Conservation (phyloP, 2,113 vertebrate genomes). For the Cyphomyrus plagiostoma region DNA sequence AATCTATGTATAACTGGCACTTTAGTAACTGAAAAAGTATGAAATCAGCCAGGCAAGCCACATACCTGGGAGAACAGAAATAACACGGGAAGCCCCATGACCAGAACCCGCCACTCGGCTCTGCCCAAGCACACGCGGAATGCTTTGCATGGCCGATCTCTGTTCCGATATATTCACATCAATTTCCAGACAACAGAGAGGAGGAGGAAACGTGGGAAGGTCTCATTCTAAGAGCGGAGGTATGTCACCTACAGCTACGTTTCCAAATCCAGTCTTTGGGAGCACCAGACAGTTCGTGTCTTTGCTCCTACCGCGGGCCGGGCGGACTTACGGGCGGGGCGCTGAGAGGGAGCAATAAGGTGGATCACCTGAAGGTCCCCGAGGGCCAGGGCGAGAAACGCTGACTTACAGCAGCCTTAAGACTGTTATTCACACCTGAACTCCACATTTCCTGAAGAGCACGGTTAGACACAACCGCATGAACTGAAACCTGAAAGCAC, state of each 20-base stretch:
- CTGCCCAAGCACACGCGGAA: not conserved
- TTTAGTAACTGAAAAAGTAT: not conserved
- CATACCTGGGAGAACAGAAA: not conserved
- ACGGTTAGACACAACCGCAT: not conserved
- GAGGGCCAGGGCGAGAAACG: not conserved
- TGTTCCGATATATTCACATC: not conserved
- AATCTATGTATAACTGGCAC: not conserved
- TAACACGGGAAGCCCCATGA: not conserved
- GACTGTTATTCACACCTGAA: not conserved
- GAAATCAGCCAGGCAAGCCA: not conserved
- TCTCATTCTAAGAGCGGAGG: not conserved
- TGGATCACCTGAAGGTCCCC: not conserved
- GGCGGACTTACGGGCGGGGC: not conserved
- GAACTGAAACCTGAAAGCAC: not conserved
- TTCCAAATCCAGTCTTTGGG: not conserved
- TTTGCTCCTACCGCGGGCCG: not conserved
- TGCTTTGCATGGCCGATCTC: not conserved
- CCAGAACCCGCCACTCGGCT: fast-evolving
- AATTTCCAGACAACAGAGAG: not conserved
- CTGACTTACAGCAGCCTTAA: not conserved
- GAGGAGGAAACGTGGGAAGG: not conserved
- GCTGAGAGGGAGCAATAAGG: not conserved
- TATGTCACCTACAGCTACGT: not conserved
- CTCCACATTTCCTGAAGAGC: not conserved
- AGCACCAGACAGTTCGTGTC: not conserved